Percentiles rank a stretch among this genome's conserved stretches.
Conservation (phyloP, 2,888 invertebrate species). For the Drosophila gaucha region DNA sequence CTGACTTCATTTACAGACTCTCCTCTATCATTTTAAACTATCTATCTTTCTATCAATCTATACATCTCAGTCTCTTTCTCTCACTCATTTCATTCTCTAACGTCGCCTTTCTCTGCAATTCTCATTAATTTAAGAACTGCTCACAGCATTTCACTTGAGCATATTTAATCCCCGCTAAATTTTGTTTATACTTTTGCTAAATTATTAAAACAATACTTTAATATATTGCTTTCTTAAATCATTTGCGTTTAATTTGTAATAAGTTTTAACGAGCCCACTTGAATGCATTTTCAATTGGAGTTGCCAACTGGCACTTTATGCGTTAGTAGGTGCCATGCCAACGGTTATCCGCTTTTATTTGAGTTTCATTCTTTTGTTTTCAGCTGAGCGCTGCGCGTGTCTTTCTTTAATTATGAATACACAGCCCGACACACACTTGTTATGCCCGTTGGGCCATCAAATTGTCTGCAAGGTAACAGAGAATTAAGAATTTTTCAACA, state of each 20-base stretch:
- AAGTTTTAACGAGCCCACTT: not conserved
- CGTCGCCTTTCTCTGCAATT: not conserved
- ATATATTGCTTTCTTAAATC: not conserved
- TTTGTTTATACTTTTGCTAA: too few relatives aligned
- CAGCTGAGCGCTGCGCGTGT: constrained; percentile 22
- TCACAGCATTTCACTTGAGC: not conserved
- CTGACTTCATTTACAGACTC: not conserved
- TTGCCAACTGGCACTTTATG: constrained; percentile 13
- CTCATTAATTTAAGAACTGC: not conserved
- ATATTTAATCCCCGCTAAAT: not conserved
- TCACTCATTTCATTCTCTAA: not conserved
- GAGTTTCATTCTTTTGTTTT: constrained; percentile 51
- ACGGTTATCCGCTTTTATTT: constrained; percentile 64
- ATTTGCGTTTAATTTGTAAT: not conserved
- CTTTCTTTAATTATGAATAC: constrained; percentile 74
- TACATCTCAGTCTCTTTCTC: not conserved
- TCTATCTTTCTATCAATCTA: not conserved
- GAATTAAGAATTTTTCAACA: constrained; percentile 78
- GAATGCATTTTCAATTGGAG: constrained; percentile 1
- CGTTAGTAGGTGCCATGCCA: constrained; percentile 60
- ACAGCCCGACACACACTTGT: constrained; percentile 5
- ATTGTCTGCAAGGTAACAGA: constrained; percentile 76
- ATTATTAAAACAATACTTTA: too few relatives aligned
- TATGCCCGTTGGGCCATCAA: constrained; percentile 64
- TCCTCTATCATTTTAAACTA: too few relatives aligned